A percentile compares a stretch with the other conserved stretches of the same genome.
Conservation (phyloP, 2,113 vertebrate species). For the Osmerus eperlanus region DNA sequence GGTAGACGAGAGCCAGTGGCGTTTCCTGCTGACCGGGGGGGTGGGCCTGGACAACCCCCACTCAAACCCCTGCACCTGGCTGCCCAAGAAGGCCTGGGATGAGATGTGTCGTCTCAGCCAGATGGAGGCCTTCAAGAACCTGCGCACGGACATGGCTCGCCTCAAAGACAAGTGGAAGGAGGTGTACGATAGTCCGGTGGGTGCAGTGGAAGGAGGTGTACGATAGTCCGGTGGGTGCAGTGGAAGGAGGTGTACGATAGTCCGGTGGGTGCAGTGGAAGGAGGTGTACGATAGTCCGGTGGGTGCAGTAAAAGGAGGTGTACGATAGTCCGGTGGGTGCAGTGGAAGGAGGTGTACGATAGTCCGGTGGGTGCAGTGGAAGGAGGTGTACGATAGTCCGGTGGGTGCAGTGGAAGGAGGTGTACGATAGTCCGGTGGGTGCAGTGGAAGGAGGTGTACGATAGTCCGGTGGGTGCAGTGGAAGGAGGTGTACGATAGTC, state of each 20-base stretch:
- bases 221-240: conserved; percentile 82
- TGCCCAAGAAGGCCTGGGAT: conserved; percentile 85
- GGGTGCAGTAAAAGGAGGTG: conserved; percentile 78
- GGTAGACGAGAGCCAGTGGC: conserved; percentile 82
- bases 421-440: conserved; percentile 86
- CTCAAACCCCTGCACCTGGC: conserved; percentile 81
- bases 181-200: conserved; percentile 84
- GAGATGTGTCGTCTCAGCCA: conserved; percentile 82
- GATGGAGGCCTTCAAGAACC: conserved; percentile 68
- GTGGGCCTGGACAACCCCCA: conserved; percentile 83
- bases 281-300: conserved; percentile 83
- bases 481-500: conserved; percentile 83
- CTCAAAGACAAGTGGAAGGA: conserved; percentile 80
- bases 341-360: conserved; percentile 85
- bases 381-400: conserved; percentile 81
- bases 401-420: conserved; percentile 85
- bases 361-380: conserved; percentile 88
- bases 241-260: conserved; percentile 87
- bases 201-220: conserved; percentile 84
- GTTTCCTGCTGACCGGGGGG: conserved; percentile 85
- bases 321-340: conserved; percentile 86
- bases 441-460: conserved; percentile 85
- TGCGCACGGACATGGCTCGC: conserved; percentile 70
- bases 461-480: conserved; percentile 85
- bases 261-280: conserved; percentile 86